Evolutionary conservation across 2,113 vertebrate genomes (phyloP).

Genomic region (Circaetus gallicus): DNA sequence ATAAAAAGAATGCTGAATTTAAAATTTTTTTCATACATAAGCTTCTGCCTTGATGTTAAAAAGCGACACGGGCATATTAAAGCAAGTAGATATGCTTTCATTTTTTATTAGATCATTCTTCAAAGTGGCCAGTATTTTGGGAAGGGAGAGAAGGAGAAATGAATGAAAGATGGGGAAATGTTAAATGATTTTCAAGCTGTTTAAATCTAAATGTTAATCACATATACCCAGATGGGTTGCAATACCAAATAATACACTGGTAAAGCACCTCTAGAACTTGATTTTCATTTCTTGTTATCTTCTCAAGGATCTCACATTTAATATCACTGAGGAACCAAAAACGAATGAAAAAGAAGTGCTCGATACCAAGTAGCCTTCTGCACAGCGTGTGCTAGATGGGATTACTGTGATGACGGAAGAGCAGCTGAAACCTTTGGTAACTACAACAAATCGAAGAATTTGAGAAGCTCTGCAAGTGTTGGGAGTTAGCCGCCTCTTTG

Average conservation of each 20-base stretch:
- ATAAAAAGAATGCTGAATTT: slow-evolving; percentile 30
- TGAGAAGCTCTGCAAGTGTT: neutral
- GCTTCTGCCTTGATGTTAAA: slow-evolving; percentile 5
- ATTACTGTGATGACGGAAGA: neutral
- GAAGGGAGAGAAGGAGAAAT: neutral
- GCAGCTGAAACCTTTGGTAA: neutral
- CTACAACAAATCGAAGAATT: neutral
- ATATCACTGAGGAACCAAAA: neutral
- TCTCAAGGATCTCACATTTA: neutral
- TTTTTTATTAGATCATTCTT: neutral
- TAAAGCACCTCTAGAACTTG: neutral
- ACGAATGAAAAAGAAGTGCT: neutral
- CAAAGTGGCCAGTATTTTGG: neutral
- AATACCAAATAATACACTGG: neutral
- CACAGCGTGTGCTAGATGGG: neutral
- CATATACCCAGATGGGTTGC: neutral
- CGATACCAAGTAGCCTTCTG: neutral
- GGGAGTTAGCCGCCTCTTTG: fast-evolving
- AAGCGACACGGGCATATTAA: neutral
- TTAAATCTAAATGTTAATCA: neutral
- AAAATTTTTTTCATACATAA: neutral
- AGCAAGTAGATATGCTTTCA: neutral
- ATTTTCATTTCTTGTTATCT: neutral
- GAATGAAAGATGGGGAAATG: neutral
- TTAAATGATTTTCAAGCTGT: neutral